phyloP scores from a whole-genome alignment of 2,797 vertebrate species.

The Hydrocynus forskahlii region DNA sequence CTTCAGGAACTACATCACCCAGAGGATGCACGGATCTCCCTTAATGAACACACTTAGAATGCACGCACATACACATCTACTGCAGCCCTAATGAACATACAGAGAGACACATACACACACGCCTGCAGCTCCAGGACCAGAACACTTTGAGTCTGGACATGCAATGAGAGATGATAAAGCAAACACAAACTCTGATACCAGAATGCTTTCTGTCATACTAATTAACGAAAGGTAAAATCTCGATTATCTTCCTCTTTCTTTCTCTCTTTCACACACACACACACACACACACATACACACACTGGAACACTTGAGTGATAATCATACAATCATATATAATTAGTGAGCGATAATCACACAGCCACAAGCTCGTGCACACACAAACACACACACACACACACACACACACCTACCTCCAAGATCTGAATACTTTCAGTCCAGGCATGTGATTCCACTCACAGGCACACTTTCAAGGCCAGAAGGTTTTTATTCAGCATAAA shows the following conservation, averaged over 20 bases:
- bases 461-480: no score
- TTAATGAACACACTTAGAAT: slow-evolving; percentile 83
- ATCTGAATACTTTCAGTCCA: not conserved
- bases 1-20: slow-evolving; percentile 86
- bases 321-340: no score
- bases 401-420: not conserved
- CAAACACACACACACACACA: not conserved
- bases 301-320: not conserved
- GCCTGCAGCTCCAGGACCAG: no score
- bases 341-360: not conserved
- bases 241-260: no score
- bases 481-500: no score
- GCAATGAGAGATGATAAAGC: no score
- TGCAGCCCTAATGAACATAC: slow-evolving; percentile 69
- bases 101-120: no score
- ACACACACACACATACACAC: not conserved
- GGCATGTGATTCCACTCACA: not conserved
- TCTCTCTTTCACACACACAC: not conserved
- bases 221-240: no score
- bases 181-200: no score
- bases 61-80: slow-evolving; percentile 83
- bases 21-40: slow-evolving; percentile 83
- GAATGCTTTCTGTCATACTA: no score
- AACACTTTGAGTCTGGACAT: no score
- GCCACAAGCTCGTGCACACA: not conserved